Conservation (phyloP, 2,888 invertebrate species). For the Harpalus rubripes region DNA sequence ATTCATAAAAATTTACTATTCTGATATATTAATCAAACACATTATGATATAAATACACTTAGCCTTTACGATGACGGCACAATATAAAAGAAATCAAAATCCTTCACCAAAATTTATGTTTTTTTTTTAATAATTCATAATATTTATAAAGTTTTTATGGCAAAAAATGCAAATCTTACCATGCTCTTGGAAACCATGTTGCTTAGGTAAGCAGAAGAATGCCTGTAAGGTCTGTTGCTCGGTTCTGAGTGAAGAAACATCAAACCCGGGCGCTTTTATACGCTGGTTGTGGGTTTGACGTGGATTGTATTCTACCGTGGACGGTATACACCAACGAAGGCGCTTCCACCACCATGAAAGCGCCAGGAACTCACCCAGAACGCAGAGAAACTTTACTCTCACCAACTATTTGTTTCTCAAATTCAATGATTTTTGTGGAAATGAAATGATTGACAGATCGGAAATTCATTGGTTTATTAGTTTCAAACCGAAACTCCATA, state of each 20-base stretch:
- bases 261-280: constrained; percentile 41
- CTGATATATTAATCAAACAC: too few relatives aligned
- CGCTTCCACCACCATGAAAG: constrained; percentile 52
- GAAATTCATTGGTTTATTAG: background rate
- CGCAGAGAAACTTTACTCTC: constrained; percentile 58
- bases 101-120: too few relatives aligned
- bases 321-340: constrained; percentile 13
- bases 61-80: too few relatives aligned
- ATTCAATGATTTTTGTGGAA: background rate
- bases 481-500: too few relatives aligned
- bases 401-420: constrained; percentile 13
- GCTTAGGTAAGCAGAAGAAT: constrained; percentile 50
- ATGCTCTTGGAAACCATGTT: constrained; percentile 58
- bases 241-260: constrained; percentile 44
- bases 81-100: too few relatives aligned
- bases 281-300: constrained; percentile 16
- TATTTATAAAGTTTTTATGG: background rate
- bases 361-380: constrained; percentile 43
- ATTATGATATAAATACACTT: too few relatives aligned
- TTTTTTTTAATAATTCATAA: too few relatives aligned
- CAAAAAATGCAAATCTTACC: constrained; percentile 12
- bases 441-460: background rate
- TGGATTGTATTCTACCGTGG: constrained; percentile 16
- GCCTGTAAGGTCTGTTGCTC: constrained; percentile 49
- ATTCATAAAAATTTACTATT: too few relatives aligned